Evolutionary conservation across 30 jellyfish, hydroid and myxozoan genomes (phyloP).

Genomic region (Nemopilema nomurai): DNA sequence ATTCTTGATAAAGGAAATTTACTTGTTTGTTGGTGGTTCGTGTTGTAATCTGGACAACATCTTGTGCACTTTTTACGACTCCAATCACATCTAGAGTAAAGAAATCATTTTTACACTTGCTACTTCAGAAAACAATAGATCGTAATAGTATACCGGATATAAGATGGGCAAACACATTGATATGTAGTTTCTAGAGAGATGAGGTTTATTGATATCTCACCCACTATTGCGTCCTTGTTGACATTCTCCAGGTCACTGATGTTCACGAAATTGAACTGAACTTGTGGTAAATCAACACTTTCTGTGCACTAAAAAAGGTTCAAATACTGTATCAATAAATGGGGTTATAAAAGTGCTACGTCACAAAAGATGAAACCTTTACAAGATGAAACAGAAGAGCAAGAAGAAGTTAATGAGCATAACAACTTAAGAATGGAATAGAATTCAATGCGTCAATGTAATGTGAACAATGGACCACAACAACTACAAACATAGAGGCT

Average conservation of each 20-base stretch:
- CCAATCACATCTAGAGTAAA: conserved; percentile 44
- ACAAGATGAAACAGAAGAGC: background rate
- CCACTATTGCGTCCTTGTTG: conserved; percentile 89
- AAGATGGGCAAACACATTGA: too few species aligned
- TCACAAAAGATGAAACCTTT: background rate
- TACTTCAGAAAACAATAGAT: too few species aligned
- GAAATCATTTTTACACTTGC: too few species aligned
- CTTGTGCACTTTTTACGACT: conserved; percentile 85
- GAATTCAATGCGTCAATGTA: too few species aligned
- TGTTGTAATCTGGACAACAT: conserved; percentile 87
- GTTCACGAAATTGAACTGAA: conserved; percentile 75
- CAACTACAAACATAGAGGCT: too few species aligned
- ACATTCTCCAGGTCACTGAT: conserved; percentile 78
- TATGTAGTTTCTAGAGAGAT: too few species aligned
- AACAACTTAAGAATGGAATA: background rate
- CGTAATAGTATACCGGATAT: too few species aligned
- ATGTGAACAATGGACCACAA: too few species aligned
- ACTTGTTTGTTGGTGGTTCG: conserved; percentile 92
- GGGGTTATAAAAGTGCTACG: background rate
- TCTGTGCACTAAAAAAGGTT: conserved; percentile 77
- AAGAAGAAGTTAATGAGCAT: background rate
- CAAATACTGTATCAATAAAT: background rate
- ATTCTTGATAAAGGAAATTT: too few species aligned
- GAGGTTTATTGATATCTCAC: conserved; percentile 40
- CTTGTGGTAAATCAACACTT: conserved; percentile 78